Conservation (phyloP, 2,888 invertebrate genomes). For the Euspilapteryx auroguttella region DNA sequence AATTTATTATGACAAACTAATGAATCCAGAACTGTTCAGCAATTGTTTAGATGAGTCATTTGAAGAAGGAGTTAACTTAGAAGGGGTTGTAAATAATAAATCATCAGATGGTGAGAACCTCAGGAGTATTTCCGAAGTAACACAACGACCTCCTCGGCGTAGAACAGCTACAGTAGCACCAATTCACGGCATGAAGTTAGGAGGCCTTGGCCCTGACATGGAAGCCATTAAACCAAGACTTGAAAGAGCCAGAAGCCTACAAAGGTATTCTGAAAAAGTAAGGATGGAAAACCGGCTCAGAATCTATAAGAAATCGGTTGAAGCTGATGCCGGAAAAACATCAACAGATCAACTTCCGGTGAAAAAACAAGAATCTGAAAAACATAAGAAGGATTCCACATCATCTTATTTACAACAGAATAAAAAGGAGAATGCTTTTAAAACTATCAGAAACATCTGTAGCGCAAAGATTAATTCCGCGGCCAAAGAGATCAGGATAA, state of each 20-base stretch:
- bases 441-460: constrained; percentile 14
- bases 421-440: constrained; percentile 15
- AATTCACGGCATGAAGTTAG: constrained; percentile 27
- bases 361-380: constrained; percentile 13
- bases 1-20: constrained; percentile 37
- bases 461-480: constrained; percentile 21
- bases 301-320: constrained; percentile 35
- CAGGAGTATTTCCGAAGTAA: constrained; percentile 37
- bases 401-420: constrained; percentile 37
- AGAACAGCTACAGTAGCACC: constrained; percentile 24
- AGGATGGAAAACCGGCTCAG: constrained; percentile 44
- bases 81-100: constrained; percentile 15
- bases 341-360: constrained; percentile 4
- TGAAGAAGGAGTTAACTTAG: constrained; percentile 19
- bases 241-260: constrained; percentile 45
- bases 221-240: constrained; percentile 41
- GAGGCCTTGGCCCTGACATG: constrained; percentile 43
- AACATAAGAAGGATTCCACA: constrained; percentile 9
- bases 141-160: constrained; percentile 20
- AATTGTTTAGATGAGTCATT: constrained; percentile 24
- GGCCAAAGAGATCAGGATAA: too few relatives aligned
- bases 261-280: constrained; percentile 49
- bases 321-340: constrained; percentile 23
- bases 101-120: constrained; percentile 21
- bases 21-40: constrained; percentile 19